These are phyloP conservation scores for Caenorhabditis macrosperma DNA, from an alignment of 2,888 invertebrate genomes.

Conservation along the genomic window DNA sequence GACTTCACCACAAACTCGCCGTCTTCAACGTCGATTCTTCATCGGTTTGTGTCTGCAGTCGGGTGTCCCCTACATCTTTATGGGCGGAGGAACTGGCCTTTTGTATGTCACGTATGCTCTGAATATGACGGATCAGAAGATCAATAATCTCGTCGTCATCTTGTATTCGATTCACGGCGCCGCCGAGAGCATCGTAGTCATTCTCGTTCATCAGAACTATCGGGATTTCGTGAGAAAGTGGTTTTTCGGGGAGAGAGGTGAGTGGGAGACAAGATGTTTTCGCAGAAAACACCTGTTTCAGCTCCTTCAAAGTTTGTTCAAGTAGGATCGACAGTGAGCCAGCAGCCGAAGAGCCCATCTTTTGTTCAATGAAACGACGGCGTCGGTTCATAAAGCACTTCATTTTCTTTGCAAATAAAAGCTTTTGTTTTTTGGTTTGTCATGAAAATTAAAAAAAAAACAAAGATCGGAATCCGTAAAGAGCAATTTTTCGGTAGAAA, in stretches of 20 bases:
- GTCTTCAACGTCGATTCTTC: neutral
- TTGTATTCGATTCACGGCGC: neutral
- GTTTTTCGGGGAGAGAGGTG: too few species aligned
- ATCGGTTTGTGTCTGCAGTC: neutral
- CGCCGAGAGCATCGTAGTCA: neutral
- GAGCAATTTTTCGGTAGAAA: neutral
- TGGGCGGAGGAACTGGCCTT: too few species aligned
- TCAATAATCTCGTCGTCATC: neutral
- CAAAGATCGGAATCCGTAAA: neutral
- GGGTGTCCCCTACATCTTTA: neutral
- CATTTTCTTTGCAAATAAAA: neutral
- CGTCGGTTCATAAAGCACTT: too few species aligned
- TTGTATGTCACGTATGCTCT: too few species aligned
- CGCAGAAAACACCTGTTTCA: too few species aligned
- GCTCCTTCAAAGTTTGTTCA: too few species aligned
- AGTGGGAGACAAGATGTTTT: too few species aligned
- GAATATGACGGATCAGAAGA: too few species aligned
- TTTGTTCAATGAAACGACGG: too few species aligned
- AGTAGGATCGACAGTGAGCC: too few species aligned
- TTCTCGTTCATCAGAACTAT: neutral
- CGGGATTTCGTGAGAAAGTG: neutral
- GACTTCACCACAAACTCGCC: neutral
- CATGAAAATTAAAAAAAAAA: neutral
- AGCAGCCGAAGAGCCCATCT: too few species aligned
- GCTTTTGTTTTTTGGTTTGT: neutral